Percentiles rank a stretch among this genome's conserved stretches.
These are phyloP conservation scores for Chrysomallon squamiferum DNA, from an alignment of 1,140 invertebrate species.

Conservation along the genomic window DNA sequence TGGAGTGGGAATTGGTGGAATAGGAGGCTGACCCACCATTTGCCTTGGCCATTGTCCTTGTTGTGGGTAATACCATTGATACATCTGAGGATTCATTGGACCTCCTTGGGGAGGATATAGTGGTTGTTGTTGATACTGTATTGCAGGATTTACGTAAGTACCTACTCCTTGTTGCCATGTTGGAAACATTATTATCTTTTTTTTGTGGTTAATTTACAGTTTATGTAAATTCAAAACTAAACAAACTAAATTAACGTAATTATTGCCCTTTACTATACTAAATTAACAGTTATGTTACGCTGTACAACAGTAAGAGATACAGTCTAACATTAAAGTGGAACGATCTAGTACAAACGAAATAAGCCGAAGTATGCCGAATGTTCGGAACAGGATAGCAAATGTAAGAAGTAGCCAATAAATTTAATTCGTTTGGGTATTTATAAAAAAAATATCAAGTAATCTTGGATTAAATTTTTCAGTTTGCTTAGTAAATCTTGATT, in stretches of 20 bases:
- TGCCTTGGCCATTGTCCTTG: slow-evolving; percentile 7
- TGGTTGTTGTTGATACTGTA: slow-evolving; percentile 22
- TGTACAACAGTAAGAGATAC: neutral
- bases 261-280: neutral
- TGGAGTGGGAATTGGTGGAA: slow-evolving; percentile 4
- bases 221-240: neutral
- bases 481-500: too few species aligned
- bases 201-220: neutral
- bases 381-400: too few species aligned
- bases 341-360: too few species aligned
- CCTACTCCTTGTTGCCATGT: slow-evolving; percentile 6
- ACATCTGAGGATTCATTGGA: slow-evolving; percentile 31
- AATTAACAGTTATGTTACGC: neutral
- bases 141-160: neutral
- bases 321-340: too few species aligned
- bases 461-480: too few species aligned
- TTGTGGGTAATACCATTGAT: slow-evolving; percentile 31
- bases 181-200: slow-evolving; percentile 4
- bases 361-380: too few species aligned
- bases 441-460: too few species aligned
- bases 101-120: neutral
- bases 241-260: neutral
- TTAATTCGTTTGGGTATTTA: too few species aligned
- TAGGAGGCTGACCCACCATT: slow-evolving; percentile 9
- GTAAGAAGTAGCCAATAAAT: too few species aligned